These are phyloP conservation scores for Corythaixoides concolor DNA, from an alignment of 2,113 vertebrate genomes.

Conservation along the genomic window DNA sequence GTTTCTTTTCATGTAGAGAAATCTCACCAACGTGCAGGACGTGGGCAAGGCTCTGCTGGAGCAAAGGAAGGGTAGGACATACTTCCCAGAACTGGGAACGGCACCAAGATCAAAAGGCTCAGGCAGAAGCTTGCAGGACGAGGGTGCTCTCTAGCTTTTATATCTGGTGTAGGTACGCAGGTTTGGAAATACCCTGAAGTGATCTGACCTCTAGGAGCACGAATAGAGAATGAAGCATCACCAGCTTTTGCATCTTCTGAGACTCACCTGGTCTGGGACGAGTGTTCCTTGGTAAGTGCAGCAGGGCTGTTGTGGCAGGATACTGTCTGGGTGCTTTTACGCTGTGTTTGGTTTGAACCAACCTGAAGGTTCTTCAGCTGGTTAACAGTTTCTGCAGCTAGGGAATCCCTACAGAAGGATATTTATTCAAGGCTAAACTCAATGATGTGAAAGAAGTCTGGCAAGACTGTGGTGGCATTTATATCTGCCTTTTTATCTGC, in stretches of 20 bases:
- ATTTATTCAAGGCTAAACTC: neutral
- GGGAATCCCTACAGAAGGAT: neutral
- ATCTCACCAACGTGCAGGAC: neutral
- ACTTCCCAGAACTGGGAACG: neutral
- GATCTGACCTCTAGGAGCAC: neutral
- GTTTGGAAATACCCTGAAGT: neutral
- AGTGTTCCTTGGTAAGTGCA: fast-evolving
- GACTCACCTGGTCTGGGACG: neutral
- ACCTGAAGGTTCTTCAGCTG: fast-evolving
- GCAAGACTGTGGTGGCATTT: neutral
- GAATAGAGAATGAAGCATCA: neutral
- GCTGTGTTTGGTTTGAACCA: neutral
- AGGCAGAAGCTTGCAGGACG: neutral
- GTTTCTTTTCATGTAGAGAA: neutral
- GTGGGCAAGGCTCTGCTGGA: neutral
- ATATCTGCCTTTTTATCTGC: neutral
- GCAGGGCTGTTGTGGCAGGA: neutral
- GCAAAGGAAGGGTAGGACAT: neutral
- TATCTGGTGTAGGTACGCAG: neutral
- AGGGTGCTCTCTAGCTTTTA: neutral
- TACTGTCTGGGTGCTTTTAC: neutral
- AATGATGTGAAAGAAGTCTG: neutral
- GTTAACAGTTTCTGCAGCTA: neutral
- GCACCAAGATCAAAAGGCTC: neutral
- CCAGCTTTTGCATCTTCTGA: neutral